Base-by-base conservation (phyloP, 2,113 vertebrate species). In the Galeopterus variegatus region DNA sequence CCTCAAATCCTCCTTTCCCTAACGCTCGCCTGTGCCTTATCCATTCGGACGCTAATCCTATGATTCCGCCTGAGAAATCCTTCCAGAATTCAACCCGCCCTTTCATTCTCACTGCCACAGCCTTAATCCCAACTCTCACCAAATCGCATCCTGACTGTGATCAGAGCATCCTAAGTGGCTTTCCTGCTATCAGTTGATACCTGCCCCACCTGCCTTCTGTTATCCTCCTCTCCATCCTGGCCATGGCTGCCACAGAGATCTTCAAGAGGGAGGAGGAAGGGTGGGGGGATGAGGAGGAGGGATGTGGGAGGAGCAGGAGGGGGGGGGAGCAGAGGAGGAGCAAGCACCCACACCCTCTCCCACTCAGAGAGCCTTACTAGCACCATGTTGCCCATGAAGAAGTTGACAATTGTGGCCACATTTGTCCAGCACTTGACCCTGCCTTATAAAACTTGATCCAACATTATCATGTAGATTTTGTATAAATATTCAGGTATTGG, bases 31-130 rank as follows among this genome's bases (percentile, higher is more conserved):
- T 70, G 69, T 45, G 19, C 50, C 41, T 14, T 70, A 6, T 6
- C 26, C 48, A 5, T 4, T 70, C 80, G 18, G 79, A 21, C 65
- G 8, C 62, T 2, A 14, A 21, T 2, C 64, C 60, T n/a, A 0
- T n/a, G 69, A 19, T 12, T 54, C 67, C 21, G 6, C 67, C 85
- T 15, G 24, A 50, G 75, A 72, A 24, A 58, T 3, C 8, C 3
- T 36, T 60, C 24, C 33, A 50, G 92, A 67, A 48, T 18, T 26
- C 70, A 3, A 17, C 4, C 28, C 8, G 1, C 3, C n/a, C 13
- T n/a, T 67, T n/a, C 1, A 0, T 65, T 31, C 23, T 67, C 76
- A 41, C 21, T 3, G 10, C 28, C 11, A 1, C 0, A 5, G 24
- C 60, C 36, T 58, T 11, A 28, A 56, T 24, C 23, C 50, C n/a